Base-by-base conservation (phyloP, 2,113 vertebrate species). In the Vicugna pacos region DNA sequence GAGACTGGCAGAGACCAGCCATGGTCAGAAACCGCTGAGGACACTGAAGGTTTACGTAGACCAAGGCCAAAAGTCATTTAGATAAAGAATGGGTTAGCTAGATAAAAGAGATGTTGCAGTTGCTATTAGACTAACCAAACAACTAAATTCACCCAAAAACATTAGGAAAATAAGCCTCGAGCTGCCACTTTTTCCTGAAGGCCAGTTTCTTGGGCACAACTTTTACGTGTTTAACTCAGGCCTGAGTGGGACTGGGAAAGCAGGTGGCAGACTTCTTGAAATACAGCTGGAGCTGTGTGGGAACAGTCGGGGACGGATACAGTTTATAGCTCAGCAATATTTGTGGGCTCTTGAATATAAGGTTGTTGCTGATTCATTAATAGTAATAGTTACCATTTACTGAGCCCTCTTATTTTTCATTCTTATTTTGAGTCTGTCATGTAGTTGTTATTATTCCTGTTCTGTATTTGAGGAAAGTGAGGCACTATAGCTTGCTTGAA, bases 221-320 rank as follows among this genome's bases (percentile, higher is more conserved):
- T n/a, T 54, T 48, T 52, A 24, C 2, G 10, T 0, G 1, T 3
- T 19, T 9, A 5, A 15, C 19, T 42, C 20, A 35, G 3, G 10
- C 58, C 2, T 7, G 14, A 52, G 38, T 58, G 8, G 12, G 54
- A 64, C 46, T 30, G 24, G 20, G 26, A 13, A 30, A 54, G 8
- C 17, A 32, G 46, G 11, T 46, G n/a, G 13, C 35, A 70, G 32
- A 26, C 26, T 48, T 70, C n/a, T n/a, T 60, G 8, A 82, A 65
- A 60, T 11, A 52, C 19, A 82, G 6, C 35, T 67, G 38, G 30
- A 70, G 3, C 64, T 5, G 52, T 13, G 65, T 22, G 80, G 26
- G 10, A 12, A 9, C 60, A 70, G 38, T 2, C 28, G 14, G 1
- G 11, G 5, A 54, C 10, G 20, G 30, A 72, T 8, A 28, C 0